These are phyloP conservation scores for Linnaemya tessellans DNA, from an alignment of 2,888 invertebrate species.

Conservation along the genomic window DNA sequence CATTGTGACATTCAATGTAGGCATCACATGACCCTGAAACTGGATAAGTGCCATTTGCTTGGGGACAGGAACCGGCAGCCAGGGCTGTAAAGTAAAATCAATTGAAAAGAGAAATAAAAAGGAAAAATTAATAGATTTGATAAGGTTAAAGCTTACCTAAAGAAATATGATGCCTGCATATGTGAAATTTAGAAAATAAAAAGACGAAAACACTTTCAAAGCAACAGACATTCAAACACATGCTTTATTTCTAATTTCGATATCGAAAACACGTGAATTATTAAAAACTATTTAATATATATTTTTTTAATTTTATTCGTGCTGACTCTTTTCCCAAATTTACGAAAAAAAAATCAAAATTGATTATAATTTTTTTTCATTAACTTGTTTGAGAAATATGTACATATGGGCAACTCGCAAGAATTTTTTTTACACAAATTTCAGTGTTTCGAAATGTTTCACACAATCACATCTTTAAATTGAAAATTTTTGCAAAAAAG, in stretches of 20 bases:
- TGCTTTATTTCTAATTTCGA: not conserved
- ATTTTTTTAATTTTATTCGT: not conserved
- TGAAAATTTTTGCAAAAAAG: too few species aligned
- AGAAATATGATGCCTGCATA: conserved; percentile 71
- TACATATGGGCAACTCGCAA: too few species aligned
- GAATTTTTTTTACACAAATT: too few species aligned
- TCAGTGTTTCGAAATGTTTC: too few species aligned
- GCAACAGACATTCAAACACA: not conserved
- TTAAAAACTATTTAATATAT: not conserved
- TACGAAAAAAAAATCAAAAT: too few species aligned
- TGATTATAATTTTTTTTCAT: too few species aligned
- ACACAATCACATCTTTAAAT: too few species aligned
- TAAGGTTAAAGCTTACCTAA: conserved; percentile 78
- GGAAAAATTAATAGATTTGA: conserved; percentile 73
- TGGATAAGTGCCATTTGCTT: conserved; percentile 88
- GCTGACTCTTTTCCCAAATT: too few species aligned
- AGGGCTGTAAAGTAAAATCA: conserved; percentile 61
- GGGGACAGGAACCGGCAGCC: conserved; percentile 84
- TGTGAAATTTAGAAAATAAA: conserved; percentile 34
- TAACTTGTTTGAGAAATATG: too few species aligned
- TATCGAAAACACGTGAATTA: not conserved
- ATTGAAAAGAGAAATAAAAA: conserved; percentile 73
- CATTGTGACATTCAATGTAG: conserved; percentile 89
- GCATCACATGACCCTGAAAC: conserved; percentile 89
- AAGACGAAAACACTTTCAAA: conserved; percentile 34